Evolutionary conservation across 2,797 vertebrate species (phyloP).

Genomic region (Florisuga fusca): DNA sequence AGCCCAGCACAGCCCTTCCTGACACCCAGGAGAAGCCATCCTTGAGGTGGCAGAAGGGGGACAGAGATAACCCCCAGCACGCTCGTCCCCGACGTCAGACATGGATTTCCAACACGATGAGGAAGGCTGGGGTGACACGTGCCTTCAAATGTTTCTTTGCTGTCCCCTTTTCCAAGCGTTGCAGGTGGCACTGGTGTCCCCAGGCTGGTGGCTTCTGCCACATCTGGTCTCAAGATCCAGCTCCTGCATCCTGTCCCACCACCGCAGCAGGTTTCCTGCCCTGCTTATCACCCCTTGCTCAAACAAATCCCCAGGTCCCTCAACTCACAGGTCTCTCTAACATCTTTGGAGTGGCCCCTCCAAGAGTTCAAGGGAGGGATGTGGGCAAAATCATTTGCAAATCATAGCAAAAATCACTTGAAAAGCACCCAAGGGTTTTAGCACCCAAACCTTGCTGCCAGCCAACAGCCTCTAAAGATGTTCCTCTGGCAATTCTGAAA

Average conservation of each 20-base stretch:
- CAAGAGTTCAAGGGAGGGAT: not conserved
- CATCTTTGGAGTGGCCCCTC: not conserved
- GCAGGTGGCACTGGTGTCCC: not conserved
- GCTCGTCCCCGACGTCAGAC: fast-evolving
- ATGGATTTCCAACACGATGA: fast-evolving
- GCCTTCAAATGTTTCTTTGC: not conserved
- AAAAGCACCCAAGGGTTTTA: not conserved
- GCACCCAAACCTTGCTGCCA: not conserved
- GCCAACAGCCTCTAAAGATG: not conserved
- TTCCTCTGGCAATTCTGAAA: not conserved
- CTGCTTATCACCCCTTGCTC: fast-evolving
- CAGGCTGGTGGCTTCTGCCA: not conserved
- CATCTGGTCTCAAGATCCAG: not conserved
- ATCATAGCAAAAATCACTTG: not conserved
- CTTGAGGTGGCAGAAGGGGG: not conserved
- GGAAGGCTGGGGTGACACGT: not conserved
- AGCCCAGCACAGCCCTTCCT: not conserved
- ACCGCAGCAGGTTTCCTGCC: not conserved
- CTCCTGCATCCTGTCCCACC: not conserved
- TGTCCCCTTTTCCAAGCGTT: not conserved
- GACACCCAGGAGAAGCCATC: fast-evolving
- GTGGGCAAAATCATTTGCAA: too few relatives aligned
- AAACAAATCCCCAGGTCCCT: not conserved
- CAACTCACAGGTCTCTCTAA: not conserved
- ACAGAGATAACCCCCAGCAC: not conserved